Evolutionary conservation across 2,797 vertebrate species (phyloP), one percentile per base, ranked within the genome.

Genomic region (Melanotaenia trifasciata): DNA sequence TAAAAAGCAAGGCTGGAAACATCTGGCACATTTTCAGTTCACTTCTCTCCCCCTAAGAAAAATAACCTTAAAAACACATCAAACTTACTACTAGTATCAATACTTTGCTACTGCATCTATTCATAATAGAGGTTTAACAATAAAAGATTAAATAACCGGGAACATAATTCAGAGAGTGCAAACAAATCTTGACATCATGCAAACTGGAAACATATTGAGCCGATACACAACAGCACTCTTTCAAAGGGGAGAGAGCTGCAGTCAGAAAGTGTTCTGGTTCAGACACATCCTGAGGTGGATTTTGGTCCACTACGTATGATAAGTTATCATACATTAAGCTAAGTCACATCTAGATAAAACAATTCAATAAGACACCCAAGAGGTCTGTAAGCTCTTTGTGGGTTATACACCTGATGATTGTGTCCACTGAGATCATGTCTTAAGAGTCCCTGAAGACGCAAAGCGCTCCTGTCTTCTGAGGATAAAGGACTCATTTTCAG

Each of bases 331-430:
- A 84, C 78, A 77, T 89, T 90, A 87, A 88, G 18, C 64, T 72
- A 64, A 89, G 92, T 95, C 90, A 93, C 90, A 93, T 93, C 88
- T 84, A 93, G 90, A 93, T 87, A 94, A 74, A 74, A 67, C 1
- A 20, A 70, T 43, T 28, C 54, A 78, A 68, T 57, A 70, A 62
- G 47, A 75, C 57, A 75, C 70, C 70, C 50, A 67, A 73, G 50
- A 72, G 57, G 80, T 80, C 67, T 47, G 18, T 60, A 77, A 74
- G 35, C 59, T 90, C 65, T 74, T 76, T 60, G 76, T 70, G 62
- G 71, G 70, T 75, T 64, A 67, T 43, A 74, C 63, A 73, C 70
- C 45, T 78, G 74, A 72, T 75, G 38, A 77, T 26, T 5, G 18
- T 0, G 3, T 79, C 71, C 73, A 26, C 13, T 57, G 50, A 84